A percentile compares a stretch with the other conserved stretches of the same genome.
Conservation (phyloP, 2,113 vertebrate species). For the Ciconia maguari region DNA sequence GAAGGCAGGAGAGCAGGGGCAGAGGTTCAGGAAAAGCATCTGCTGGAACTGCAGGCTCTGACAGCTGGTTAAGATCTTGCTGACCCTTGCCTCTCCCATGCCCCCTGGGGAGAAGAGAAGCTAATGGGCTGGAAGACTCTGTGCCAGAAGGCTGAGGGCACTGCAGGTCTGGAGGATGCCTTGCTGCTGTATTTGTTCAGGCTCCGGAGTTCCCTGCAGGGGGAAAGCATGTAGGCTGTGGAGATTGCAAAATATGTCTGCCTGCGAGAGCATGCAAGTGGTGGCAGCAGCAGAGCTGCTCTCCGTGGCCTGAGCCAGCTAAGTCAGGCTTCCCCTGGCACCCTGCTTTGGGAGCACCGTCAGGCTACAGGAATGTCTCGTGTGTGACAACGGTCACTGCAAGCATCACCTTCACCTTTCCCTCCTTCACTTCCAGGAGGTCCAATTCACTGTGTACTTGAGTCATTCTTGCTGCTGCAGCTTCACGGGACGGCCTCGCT, state of each 20-base stretch:
- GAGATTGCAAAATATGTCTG: background rate
- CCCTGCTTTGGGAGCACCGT: background rate
- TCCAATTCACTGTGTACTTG: background rate
- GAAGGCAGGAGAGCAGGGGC: background rate
- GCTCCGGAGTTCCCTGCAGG: background rate
- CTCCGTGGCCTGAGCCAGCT: background rate
- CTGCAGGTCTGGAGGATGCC: background rate
- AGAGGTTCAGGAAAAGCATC: background rate
- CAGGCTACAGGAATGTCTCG: background rate
- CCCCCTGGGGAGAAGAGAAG: background rate
- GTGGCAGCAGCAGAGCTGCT: background rate
- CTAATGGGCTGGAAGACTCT: background rate
- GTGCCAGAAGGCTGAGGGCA: background rate
- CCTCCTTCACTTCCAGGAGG: background rate
- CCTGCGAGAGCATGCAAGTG: rapidly evolving
- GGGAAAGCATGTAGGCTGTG: rapidly evolving
- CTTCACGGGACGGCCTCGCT: background rate
- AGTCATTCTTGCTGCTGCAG: background rate
- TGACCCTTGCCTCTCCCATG: background rate
- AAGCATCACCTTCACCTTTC: background rate
- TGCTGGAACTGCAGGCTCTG: background rate
- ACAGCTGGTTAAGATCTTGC: background rate
- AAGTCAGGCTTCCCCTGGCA: background rate
- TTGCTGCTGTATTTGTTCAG: background rate
- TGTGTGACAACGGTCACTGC: background rate